A percentile compares a stretch with the other conserved stretches of the same genome.
phyloP scores from a whole-genome alignment of 2,888 invertebrate species.

The Phyto melanocephala region DNA sequence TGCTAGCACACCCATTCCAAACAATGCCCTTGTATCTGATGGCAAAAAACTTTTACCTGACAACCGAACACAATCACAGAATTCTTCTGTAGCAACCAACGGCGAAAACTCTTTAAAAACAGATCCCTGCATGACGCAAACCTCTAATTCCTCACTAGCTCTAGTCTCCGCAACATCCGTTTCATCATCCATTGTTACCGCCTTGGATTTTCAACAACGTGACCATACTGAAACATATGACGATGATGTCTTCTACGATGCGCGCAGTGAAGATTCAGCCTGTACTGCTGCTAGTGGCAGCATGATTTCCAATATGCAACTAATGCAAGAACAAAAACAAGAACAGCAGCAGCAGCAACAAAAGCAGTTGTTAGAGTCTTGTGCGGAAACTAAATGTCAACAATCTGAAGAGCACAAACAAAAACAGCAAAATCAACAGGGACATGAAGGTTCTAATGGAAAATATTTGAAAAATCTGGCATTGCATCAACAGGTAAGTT shows the following conservation, averaged over 20 bases:
- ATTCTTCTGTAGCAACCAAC: background rate
- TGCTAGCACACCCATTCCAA: background rate
- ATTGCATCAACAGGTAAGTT: slow-evolving; percentile 57
- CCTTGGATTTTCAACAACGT: slow-evolving; percentile 56
- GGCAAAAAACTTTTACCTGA: background rate
- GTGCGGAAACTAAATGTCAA: slow-evolving; percentile 45
- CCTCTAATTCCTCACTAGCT: slow-evolving; percentile 49
- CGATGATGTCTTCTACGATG: slow-evolving; percentile 78
- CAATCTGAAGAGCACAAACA: slow-evolving; percentile 7
- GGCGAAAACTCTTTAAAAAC: background rate
- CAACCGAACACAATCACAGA: background rate
- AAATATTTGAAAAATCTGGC: slow-evolving; percentile 37
- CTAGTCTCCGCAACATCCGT: slow-evolving; percentile 62
- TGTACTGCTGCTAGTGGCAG: slow-evolving; percentile 65
- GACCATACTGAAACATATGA: slow-evolving; percentile 66
- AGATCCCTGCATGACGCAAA: slow-evolving; percentile 14
- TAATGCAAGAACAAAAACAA: slow-evolving; percentile 32
- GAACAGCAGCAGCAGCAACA: background rate
- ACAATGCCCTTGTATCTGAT: background rate
- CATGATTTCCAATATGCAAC: slow-evolving; percentile 51
- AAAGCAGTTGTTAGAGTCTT: slow-evolving; percentile 12
- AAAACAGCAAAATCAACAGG: slow-evolving; percentile 2
- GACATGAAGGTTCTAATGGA: slow-evolving; percentile 1
- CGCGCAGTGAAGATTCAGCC: slow-evolving; percentile 74
- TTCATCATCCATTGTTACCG: slow-evolving; percentile 49